These are phyloP conservation scores for Stigmatopora argus DNA, from an alignment of 2,113 vertebrate genomes.

Conservation along the genomic window DNA sequence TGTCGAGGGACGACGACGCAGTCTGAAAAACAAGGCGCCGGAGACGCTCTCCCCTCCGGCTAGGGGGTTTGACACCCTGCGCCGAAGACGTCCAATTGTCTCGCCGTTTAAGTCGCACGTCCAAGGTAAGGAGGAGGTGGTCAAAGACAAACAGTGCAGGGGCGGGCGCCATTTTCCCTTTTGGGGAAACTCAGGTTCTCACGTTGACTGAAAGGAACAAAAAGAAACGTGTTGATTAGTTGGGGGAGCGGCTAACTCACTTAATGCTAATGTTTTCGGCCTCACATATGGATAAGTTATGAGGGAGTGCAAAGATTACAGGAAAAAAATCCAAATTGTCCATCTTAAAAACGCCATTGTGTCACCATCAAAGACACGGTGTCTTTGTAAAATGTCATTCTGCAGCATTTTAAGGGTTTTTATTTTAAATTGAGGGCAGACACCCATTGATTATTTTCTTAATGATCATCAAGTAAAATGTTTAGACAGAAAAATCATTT, in stretches of 20 bases:
- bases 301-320: background rate
- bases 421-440: too few relatives aligned
- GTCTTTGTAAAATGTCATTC: too few relatives aligned
- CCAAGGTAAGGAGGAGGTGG: slow-evolving; percentile 58
- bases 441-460: too few relatives aligned
- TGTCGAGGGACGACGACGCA: background rate
- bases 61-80: background rate
- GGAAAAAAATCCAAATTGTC: too few relatives aligned
- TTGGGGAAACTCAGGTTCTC: slow-evolving; percentile 69
- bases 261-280: background rate
- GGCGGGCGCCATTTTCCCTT: slow-evolving; percentile 52
- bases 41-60: slow-evolving; percentile 17
- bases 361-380: too few relatives aligned
- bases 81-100: slow-evolving; percentile 14
- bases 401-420: too few relatives aligned
- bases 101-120: slow-evolving; percentile 45
- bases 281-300: too few relatives aligned
- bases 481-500: too few relatives aligned
- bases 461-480: too few relatives aligned
- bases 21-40: slow-evolving; percentile 27
- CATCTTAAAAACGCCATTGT: too few relatives aligned
- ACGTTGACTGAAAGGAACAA: slow-evolving; percentile 72
- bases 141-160: slow-evolving; percentile 53
- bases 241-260: slow-evolving; percentile 37
- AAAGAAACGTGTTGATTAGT: slow-evolving; percentile 48